Evolutionary conservation across 2,888 invertebrate species (phyloP).

Genomic region (Chaitophorus viminalis): DNA sequence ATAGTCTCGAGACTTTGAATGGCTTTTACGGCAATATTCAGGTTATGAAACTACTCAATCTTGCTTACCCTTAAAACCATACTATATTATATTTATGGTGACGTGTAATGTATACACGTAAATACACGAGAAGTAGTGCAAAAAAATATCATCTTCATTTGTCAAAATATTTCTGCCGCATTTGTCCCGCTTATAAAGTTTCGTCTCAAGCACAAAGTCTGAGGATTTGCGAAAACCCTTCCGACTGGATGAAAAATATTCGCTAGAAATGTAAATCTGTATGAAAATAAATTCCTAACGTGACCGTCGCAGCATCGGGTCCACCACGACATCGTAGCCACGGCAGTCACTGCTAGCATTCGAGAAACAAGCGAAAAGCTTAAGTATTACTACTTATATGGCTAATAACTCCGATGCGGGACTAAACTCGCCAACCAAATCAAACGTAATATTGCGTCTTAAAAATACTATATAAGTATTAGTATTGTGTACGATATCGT

Average conservation of each 20-base stretch:
- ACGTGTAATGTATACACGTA: background rate
- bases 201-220: slow-evolving; percentile 7
- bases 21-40: slow-evolving; percentile 39
- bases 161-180: slow-evolving; percentile 42
- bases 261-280: slow-evolving; percentile 23
- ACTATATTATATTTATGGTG: slow-evolving; percentile 39
- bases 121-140: background rate
- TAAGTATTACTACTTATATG: too few relatives aligned
- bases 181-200: slow-evolving; percentile 41
- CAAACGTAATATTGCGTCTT: too few relatives aligned
- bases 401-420: background rate
- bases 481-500: too few relatives aligned
- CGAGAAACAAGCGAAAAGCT: background rate
- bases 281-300: background rate
- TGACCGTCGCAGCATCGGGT: background rate
- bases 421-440: too few relatives aligned
- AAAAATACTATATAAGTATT: too few relatives aligned
- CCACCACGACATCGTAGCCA: background rate
- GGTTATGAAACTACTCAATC: slow-evolving; percentile 57
- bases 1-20: slow-evolving; percentile 48
- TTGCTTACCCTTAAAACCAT: slow-evolving; percentile 57
- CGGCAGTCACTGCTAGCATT: background rate
- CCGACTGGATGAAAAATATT: slow-evolving; percentile 9
- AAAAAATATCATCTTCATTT: slow-evolving; percentile 52
- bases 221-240: slow-evolving; percentile 21